These are phyloP conservation scores for Noctua comes DNA, from an alignment of 2,888 invertebrate genomes.

Conservation along the genomic window DNA sequence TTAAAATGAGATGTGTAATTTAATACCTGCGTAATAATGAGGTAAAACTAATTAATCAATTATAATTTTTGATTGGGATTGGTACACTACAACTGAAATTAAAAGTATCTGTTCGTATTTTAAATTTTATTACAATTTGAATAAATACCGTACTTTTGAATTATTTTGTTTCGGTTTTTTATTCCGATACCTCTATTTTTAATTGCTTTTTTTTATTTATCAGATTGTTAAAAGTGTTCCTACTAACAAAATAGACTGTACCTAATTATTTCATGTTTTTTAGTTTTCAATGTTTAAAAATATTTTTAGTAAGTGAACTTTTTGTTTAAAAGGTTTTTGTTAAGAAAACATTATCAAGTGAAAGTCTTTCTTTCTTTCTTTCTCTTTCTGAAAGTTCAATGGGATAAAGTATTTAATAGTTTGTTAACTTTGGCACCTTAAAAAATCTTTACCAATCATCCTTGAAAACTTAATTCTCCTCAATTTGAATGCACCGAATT, in stretches of 20 bases:
- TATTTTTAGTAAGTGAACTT: not conserved
- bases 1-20: slow-evolving; percentile 48
- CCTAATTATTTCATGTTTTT: not conserved
- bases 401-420: not conserved
- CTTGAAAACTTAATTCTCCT: slow-evolving; percentile 32
- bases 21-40: slow-evolving; percentile 45
- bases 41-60: slow-evolving; percentile 21
- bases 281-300: not conserved
- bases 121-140: not conserved
- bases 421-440: not conserved
- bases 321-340: not conserved
- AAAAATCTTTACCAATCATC: not conserved
- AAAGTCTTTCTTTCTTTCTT: not conserved
- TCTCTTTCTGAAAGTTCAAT: not conserved
- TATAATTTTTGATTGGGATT: slow-evolving; percentile 14
- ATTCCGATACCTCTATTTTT: not conserved
- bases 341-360: not conserved
- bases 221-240: not conserved
- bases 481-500: slow-evolving; percentile 9
- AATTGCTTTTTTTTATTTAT: not conserved
- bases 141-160: slow-evolving; percentile 1
- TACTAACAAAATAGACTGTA: not conserved
- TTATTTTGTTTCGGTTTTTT: slow-evolving; percentile 9
- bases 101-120: not conserved
- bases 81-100: not conserved